phyloP scores from a whole-genome alignment of 2,797 vertebrate genomes.

The Syngnathus acus region DNA sequence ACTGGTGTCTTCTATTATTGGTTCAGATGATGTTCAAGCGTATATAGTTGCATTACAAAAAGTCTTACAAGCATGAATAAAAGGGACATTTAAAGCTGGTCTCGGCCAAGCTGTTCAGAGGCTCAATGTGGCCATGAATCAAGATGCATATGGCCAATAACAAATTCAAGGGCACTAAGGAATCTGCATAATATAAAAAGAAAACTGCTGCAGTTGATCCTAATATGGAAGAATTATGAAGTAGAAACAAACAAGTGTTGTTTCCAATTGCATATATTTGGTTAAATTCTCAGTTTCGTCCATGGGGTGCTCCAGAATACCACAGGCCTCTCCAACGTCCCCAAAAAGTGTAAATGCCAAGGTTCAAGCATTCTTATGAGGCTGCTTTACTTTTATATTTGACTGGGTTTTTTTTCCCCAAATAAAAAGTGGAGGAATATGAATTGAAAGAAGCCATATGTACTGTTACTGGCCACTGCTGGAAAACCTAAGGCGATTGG shows the following conservation, averaged over 20 bases:
- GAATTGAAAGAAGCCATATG: neutral
- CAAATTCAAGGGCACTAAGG: conserved; percentile 60
- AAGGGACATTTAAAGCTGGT: conserved; percentile 12
- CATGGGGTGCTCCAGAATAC: conserved; percentile 11
- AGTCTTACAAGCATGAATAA: neutral
- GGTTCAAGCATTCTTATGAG: neutral
- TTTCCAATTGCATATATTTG: conserved; percentile 19
- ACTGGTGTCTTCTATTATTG: neutral
- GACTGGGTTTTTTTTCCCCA: neutral
- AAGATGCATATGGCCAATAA: conserved; percentile 56
- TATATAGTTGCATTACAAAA: neutral
- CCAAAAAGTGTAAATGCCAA: neutral
- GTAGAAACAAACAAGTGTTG: conserved; percentile 12
- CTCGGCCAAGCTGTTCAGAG: conserved; percentile 20
- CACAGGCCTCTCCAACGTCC: conserved; percentile 9
- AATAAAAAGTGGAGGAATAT: neutral
- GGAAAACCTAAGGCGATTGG: neutral
- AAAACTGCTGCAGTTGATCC: conserved; percentile 1
- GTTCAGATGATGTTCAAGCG: neutral
- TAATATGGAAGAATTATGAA: conserved; percentile 8
- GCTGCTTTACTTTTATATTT: neutral
- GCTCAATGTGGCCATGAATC: conserved; percentile 35
- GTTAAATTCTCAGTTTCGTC: conserved; percentile 23
- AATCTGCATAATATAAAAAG: conserved; percentile 22
- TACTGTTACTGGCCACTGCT: neutral